Evolutionary conservation across 2,888 invertebrate genomes (phyloP).

Genomic region (Nasonia oneida): DNA sequence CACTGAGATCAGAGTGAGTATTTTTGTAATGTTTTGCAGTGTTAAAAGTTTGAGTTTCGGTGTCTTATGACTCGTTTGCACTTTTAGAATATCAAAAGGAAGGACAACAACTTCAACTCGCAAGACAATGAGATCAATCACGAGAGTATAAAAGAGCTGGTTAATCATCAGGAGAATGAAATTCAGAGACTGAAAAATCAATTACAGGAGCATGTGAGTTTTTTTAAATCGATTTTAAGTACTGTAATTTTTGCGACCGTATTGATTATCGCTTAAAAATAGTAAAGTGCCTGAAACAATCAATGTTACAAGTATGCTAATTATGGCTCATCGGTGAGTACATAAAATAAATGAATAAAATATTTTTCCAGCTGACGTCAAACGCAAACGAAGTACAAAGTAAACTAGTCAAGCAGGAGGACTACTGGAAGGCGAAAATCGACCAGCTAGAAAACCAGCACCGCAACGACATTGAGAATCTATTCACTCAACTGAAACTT

Average conservation of each 20-base stretch:
- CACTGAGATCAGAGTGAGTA: constrained; percentile 73
- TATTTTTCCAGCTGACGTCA: constrained; percentile 68
- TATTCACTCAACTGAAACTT: constrained; percentile 71
- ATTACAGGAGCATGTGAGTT: constrained; percentile 74
- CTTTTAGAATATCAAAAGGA: constrained; percentile 69
- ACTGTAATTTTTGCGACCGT: not conserved
- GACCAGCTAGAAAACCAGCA: constrained; percentile 73
- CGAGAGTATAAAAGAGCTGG: constrained; percentile 78
- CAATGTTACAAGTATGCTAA: not conserved
- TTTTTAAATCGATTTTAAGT: not conserved
- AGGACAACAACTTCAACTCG: constrained; percentile 59
- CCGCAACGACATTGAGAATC: constrained; percentile 72
- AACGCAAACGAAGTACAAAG: constrained; percentile 72
- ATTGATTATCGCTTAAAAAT: not conserved
- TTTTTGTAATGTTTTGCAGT: not conserved
- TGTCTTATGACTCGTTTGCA: not conserved
- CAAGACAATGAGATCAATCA: constrained; percentile 76
- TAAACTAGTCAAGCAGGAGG: constrained; percentile 72
- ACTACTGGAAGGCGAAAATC: constrained; percentile 75
- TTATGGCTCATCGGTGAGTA: not conserved
- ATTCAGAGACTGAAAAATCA: constrained; percentile 80
- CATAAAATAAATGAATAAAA: constrained; percentile 12
- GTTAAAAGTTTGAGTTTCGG: not conserved
- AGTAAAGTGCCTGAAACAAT: not conserved
- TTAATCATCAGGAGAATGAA: constrained; percentile 81